Base-by-base conservation (phyloP, 92 coral and sea anemone species). In the Epizoanthus ramosus region DNA sequence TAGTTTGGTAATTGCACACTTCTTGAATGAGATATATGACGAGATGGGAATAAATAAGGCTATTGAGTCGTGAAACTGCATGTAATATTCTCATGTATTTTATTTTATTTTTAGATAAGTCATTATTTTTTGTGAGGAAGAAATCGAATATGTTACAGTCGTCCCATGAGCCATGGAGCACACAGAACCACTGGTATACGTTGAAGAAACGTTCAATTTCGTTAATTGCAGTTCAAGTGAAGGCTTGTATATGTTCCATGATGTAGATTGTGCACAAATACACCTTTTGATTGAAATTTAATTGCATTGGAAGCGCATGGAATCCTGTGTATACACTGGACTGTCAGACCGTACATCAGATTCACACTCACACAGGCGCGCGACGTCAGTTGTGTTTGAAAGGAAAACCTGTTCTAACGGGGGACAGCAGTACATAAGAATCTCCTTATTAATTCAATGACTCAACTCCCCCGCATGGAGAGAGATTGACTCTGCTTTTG, bases 291-390 rank as follows among this genome's bases (percentile, higher is more conserved):
- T 61, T 60, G 58, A 12, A 21, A 41, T 41, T 41, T 77, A 77
- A 77, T 77, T 77, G 82, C 35, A 41, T 77, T 77, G 59, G 43
- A 61, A 77, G 82, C 41, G 54, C 65, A 23, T 21, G 70, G 61
- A 63, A 33, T 23, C 25, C 58, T 39, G 33, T 77, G 50, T 76
- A 5, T 37, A 37, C 43, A 37, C 6, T 37, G 43, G 43, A 37
- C 43, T 37, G 43, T 3, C 43, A 37, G 6, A 3, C 43, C 43
- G 43, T 6, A 18, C 21, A 57, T 60, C 37, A 23, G 25, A 39
- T 77, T 61, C 24, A 31, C 47, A 67, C 50, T 13, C 41, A 71
- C 21, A 13, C 25, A 56, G 80, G 67, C 65, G 54, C 41, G 58
- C 21, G 9, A 8, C 16, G 53, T 57, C n/a, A n/a, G n/a, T 57